Percentiles rank a stretch among this genome's conserved stretches.
Evolutionary conservation across 2,797 vertebrate species (phyloP).

Genomic region (Buphagus erythrorhynchus): DNA sequence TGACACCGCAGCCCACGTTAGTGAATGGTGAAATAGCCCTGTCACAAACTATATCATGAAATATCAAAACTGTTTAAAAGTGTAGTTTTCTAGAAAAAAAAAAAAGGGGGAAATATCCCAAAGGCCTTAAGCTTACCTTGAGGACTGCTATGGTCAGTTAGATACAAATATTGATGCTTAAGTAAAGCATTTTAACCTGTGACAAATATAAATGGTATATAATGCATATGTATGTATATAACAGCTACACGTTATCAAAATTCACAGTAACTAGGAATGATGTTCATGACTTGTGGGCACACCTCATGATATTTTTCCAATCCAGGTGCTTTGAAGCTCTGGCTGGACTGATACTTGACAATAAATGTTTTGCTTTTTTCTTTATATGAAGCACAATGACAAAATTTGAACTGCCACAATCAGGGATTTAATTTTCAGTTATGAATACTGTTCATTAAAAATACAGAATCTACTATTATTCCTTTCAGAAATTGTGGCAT

Average conservation of each 20-base stretch:
- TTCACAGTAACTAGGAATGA: not conserved
- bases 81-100: not conserved
- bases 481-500: not conserved
- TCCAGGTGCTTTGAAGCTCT: not conserved
- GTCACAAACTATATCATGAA: conserved; percentile 52
- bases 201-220: not conserved
- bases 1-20: conserved; percentile 49
- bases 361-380: not conserved
- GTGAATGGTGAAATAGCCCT: conserved; percentile 41
- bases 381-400: not conserved
- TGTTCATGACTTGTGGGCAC: not conserved
- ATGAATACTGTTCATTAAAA: not conserved
- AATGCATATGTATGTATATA: not conserved
- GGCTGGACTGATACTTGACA: not conserved
- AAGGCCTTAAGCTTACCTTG: not conserved
- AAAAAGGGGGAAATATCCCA: not conserved
- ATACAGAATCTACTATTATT: not conserved
- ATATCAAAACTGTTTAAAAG: conserved; percentile 28
- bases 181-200: not conserved
- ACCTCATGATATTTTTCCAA: not conserved
- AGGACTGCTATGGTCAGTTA: not conserved
- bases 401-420: not conserved
- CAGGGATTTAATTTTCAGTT: not conserved
- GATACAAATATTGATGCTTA: not conserved
- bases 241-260: not conserved